These are phyloP conservation scores for Capromys pilorides DNA, from an alignment of 2,797 vertebrate species.

Conservation along the genomic window DNA sequence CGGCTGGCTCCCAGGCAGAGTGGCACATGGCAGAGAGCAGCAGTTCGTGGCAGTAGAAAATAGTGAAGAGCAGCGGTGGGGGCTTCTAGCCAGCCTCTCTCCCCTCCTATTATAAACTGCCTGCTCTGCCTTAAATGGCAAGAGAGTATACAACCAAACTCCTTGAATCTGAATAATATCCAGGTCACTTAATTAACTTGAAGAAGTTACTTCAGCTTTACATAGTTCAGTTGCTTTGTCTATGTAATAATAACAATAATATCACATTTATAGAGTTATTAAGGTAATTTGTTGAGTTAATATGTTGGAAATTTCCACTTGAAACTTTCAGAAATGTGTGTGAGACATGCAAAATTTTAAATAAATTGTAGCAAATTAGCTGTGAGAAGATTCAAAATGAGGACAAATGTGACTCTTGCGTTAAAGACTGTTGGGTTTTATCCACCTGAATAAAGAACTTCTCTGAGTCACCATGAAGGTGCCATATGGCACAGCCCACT, in stretches of 20 bases:
- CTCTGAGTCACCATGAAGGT: too few species aligned
- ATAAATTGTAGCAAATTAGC: background rate
- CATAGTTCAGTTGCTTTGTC: background rate
- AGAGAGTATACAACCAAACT: background rate
- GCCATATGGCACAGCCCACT: too few species aligned
- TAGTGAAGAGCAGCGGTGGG: too few species aligned
- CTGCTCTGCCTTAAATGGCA: background rate
- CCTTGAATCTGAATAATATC: background rate
- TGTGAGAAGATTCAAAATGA: background rate
- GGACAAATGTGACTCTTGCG: background rate
- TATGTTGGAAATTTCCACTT: background rate
- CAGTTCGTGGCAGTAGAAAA: too few species aligned
- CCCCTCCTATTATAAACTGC: too few species aligned
- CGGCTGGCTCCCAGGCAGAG: too few species aligned
- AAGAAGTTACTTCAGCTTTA: background rate
- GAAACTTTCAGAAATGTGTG: background rate
- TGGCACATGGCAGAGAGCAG: too few species aligned
- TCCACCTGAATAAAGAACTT: too few species aligned
- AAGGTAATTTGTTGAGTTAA: background rate
- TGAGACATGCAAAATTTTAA: background rate
- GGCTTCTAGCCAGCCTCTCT: too few species aligned
- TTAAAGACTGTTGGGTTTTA: background rate
- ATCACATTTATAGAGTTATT: background rate
- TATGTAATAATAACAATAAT: background rate
- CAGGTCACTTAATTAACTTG: background rate